phyloP scores from a whole-genome alignment of 92 coral and sea anemone genomes.

The Ricordea florida region DNA sequence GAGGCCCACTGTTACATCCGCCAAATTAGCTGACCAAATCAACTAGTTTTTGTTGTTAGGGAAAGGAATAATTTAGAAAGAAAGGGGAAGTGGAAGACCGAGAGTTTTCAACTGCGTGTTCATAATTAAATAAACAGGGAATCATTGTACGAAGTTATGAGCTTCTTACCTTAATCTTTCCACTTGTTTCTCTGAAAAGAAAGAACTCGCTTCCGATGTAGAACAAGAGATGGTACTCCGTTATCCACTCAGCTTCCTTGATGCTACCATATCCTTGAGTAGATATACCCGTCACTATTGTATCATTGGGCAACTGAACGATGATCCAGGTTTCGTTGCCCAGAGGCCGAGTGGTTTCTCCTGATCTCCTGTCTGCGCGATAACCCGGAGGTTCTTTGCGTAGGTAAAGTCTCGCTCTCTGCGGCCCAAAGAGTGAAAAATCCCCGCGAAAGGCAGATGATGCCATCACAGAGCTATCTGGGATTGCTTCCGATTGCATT shows the following conservation, averaged over 20 bases:
- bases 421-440: conserved; percentile 26
- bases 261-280: conserved; percentile 65
- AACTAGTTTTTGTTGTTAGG: too few species aligned
- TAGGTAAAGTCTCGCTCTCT: conserved; percentile 47
- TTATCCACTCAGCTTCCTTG: conserved; percentile 45
- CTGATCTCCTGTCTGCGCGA: neutral
- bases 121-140: too few species aligned
- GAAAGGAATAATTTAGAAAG: too few species aligned
- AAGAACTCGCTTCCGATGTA: neutral
- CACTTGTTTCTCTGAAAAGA: conserved; percentile 8
- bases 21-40: too few species aligned
- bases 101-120: too few species aligned
- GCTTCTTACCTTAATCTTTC: neutral
- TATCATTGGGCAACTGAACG: conserved; percentile 28
- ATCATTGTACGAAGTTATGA: too few species aligned
- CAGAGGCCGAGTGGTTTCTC: neutral
- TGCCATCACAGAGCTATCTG: conserved; percentile 27
- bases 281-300: conserved; percentile 50
- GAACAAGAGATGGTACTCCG: conserved; percentile 21
- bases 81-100: too few species aligned
- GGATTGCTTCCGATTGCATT: conserved; percentile 32
- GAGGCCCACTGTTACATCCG: too few species aligned
- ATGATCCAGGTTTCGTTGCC: conserved; percentile 11
- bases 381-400: conserved; percentile 36
- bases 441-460: conserved; percentile 16